Conservation (phyloP, 1,140 invertebrate species). For the Amyelois transitella region DNA sequence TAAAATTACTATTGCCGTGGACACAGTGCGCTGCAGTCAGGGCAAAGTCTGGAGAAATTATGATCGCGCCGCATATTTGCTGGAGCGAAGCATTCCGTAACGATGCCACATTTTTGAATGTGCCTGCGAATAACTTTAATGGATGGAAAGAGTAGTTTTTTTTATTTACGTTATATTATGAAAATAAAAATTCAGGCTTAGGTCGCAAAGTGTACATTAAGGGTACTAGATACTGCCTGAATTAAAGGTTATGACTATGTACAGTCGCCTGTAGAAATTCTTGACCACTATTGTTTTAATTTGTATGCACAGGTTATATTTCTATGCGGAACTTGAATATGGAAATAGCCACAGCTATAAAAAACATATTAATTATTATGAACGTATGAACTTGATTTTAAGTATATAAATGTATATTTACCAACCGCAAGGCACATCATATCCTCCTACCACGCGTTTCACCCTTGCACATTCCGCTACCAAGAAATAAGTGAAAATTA, state of each 20-base stretch:
- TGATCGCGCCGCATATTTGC: conserved; percentile 40
- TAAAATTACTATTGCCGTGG: conserved; percentile 25
- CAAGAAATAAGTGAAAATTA: conserved; percentile 7
- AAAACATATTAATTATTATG: neutral
- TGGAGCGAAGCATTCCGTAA: conserved; percentile 29
- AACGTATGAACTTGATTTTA: neutral
- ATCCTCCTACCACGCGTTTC: conserved; percentile 47
- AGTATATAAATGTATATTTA: conserved; percentile 23
- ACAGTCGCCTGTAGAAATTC: too few species aligned
- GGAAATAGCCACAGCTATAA: too few species aligned
- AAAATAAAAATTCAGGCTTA: too few species aligned
- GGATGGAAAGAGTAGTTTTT: too few species aligned
- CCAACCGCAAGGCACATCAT: conserved; percentile 49
- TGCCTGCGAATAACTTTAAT: conserved; percentile 25
- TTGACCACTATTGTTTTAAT: too few species aligned
- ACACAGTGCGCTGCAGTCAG: conserved; percentile 59
- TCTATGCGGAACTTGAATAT: too few species aligned
- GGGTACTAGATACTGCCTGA: too few species aligned
- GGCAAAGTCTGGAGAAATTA: conserved; percentile 31
- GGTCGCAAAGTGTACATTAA: too few species aligned
- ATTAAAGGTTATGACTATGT: too few species aligned
- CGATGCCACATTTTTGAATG: conserved; percentile 34
- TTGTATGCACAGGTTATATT: too few species aligned
- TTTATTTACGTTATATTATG: too few species aligned
- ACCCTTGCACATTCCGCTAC: conserved; percentile 35